Evolutionary conservation across 2,888 invertebrate species (phyloP), one percentile per base, ranked within the genome.

Genomic region (Pyrocoelia pectoralis): DNA sequence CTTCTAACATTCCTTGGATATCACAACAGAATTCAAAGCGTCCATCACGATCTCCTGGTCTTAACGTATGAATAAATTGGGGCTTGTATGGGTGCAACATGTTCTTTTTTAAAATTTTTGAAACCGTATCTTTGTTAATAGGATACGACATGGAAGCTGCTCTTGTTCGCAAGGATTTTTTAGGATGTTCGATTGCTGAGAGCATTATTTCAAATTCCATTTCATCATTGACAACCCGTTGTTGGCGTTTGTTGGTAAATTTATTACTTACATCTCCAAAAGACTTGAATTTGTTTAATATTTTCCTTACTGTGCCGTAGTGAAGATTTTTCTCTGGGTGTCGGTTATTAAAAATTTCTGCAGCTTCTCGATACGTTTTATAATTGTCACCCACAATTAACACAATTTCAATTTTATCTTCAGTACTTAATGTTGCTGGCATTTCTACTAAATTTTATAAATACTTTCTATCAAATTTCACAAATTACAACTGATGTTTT

Each of bases 1-100:
- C 52, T 52, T 52, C 38, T 15, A 52, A 12, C 28, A 29, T 28
- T 51, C 28, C 29, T 51, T 51, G 29, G 51, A 51, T 51, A 51
- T 9, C 9, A 43, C 8, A 5, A 43, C 43, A 43, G 10, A 43
- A 43, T 9, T 43, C 43, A 9, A 43, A 12, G 3, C 51, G 24
- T 51, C 51, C 29, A 19, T 51, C 38, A 13, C 12, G 12, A 13
- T 52, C 52, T 17, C 40, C 41, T 13, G 40, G 53, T 54, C 14
- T 41, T 54, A 54, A 41, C 13, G 40, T 33, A 52, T 52, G 52
- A 29, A 52, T 38, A 52, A 29, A 38, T 38, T 52, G 33, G 5
- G 40, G 17, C 12, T 52, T 52, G 12, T 52, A 52, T 18, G 38
- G 18, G 14, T 29, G 29, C 2, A 29, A 51, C 12, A 13, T 51